A percentile compares a stretch with the other conserved stretches of the same genome.
phyloP scores from a whole-genome alignment of 2,113 vertebrate species.

The Lasiurus cinereus region DNA sequence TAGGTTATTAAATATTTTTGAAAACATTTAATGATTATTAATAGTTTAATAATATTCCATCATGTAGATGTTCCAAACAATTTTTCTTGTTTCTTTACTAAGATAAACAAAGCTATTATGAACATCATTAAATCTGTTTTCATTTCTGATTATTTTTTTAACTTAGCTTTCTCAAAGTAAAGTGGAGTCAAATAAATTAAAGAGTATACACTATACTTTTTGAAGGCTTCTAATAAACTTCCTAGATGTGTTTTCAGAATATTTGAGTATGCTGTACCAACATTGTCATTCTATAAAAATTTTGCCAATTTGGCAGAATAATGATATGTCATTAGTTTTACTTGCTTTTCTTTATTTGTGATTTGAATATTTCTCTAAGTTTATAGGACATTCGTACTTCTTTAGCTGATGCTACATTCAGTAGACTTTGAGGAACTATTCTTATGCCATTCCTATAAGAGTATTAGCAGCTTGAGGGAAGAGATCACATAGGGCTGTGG shows the following conservation, averaged over 20 bases:
- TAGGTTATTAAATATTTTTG: constrained; percentile 45
- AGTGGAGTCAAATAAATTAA: constrained; percentile 51
- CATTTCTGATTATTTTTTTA: constrained; percentile 65
- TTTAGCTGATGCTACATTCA: constrained; percentile 41
- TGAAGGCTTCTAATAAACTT: constrained; percentile 37
- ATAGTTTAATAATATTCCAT: constrained; percentile 30
- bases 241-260: constrained; percentile 44
- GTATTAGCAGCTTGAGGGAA: constrained; percentile 32
- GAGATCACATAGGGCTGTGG: not conserved
- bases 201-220: not conserved
- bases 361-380: constrained; percentile 36
- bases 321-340: constrained; percentile 51
- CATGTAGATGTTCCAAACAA: not conserved
- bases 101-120: constrained; percentile 40
- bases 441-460: not conserved
- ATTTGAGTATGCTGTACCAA: constrained; percentile 32
- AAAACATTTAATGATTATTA: constrained; percentile 58
- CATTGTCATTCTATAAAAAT: constrained; percentile 47
- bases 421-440: constrained; percentile 15
- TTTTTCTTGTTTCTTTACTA: constrained; percentile 34
- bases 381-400: constrained; percentile 39
- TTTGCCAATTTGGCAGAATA: constrained; percentile 46
- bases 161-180: constrained; percentile 56
- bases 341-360: constrained; percentile 61
- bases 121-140: constrained; percentile 42